phyloP scores from a whole-genome alignment of 2,797 vertebrate genomes.

The Argya squamiceps region DNA sequence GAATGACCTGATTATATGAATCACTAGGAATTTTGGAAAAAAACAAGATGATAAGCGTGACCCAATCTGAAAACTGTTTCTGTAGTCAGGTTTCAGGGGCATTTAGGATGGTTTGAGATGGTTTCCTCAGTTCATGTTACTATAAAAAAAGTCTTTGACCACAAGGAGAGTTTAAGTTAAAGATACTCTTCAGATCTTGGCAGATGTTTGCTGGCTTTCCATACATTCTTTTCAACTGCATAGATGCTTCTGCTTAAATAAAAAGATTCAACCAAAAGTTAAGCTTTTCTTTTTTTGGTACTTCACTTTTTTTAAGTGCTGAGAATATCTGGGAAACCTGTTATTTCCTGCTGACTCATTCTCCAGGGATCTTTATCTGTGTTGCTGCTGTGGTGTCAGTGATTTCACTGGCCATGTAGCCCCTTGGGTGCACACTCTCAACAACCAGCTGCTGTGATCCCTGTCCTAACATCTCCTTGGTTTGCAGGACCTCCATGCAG shows the following conservation, averaged over 20 bases:
- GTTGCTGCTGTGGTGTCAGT: not conserved
- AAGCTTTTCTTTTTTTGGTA: not conserved
- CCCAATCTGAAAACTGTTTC: not conserved
- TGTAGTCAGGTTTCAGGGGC: not conserved
- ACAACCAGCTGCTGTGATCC: not conserved
- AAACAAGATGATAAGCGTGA: not conserved
- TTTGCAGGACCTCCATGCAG: conserved; percentile 88
- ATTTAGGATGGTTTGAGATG: not conserved
- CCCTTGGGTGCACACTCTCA: not conserved
- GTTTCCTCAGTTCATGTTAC: not conserved
- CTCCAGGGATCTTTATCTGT: not conserved
- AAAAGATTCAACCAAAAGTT: not conserved
- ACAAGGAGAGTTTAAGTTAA: not conserved
- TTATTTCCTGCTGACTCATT: not conserved
- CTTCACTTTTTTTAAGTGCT: not conserved
- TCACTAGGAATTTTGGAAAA: not conserved
- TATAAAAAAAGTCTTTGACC: not conserved
- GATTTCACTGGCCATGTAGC: not conserved
- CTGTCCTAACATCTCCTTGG: not conserved
- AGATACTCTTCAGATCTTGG: not conserved
- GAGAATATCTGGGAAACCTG: not conserved
- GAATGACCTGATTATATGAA: not conserved
- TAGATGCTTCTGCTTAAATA: not conserved
- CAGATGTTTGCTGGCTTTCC: not conserved
- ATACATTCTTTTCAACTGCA: fast-evolving